Evolutionary conservation across 2,888 invertebrate genomes (phyloP), one percentile per base, ranked within the genome.

Genomic region (Fabriciana adippe): DNA sequence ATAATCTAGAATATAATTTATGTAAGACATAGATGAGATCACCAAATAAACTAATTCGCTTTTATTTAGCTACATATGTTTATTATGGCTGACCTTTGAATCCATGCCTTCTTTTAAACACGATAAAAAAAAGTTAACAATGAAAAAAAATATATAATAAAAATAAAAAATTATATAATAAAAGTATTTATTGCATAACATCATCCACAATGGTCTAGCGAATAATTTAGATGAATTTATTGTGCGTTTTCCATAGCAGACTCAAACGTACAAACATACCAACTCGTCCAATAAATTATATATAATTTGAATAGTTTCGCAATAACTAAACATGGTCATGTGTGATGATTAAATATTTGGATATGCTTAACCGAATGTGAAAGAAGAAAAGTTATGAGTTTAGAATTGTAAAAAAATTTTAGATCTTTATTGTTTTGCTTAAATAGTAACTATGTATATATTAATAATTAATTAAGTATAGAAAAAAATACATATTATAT

Each of bases 141-240:
- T 8, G 11, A 41, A 11, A 11, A 11, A 41, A 11, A 11, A 8
- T 11, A 41, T 2, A 41, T 3, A 11, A 11, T 41, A 41, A 11
- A 41, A 41, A 41, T 41, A 11, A 41, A 41, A 11, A 41, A 41
- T 26, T 53, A 16, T 26, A 15, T 21, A 18, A 15, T 31, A 54
- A 18, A 48, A 31, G 15, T 41, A 0, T 16, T 47, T 18, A 21
- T 59, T 62, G 73, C 72, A 74, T 78, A 70, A 69, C 51, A 35
- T 66, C 61, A 50, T 74, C 72, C 68, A 47, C 69, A 69, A 66
- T 55, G 68, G 71, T 67, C 71, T 67, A 70, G 68, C 68, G 68
- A 66, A 73, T 75, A 74, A 72, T 73, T 72, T 71, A 72, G 69
- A 73, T 64, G 68, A 74, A 77, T 77, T 75, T 77, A 75, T 75